These are phyloP conservation scores for Clupea harengus DNA, from an alignment of 2,113 vertebrate genomes.

Conservation along the genomic window DNA sequence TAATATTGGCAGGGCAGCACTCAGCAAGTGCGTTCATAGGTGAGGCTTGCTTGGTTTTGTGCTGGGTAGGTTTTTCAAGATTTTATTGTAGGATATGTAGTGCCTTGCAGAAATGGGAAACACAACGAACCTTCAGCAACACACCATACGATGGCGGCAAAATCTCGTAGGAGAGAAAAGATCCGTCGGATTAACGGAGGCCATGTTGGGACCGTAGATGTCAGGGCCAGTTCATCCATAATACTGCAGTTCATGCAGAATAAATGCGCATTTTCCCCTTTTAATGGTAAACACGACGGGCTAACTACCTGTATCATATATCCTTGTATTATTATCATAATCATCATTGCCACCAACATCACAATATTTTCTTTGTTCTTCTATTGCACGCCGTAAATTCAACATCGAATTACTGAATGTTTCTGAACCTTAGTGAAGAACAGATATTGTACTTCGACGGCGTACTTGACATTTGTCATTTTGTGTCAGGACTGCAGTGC, in stretches of 20 bases:
- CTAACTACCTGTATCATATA: not conserved
- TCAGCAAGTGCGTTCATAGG: too few species aligned
- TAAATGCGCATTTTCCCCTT: not conserved
- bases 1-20: too few species aligned
- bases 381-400: not conserved
- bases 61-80: too few species aligned
- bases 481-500: not conserved
- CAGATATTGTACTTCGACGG: not conserved
- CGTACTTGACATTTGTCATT: not conserved
- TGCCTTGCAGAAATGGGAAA: too few species aligned
- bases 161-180: not conserved
- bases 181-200: slow-evolving; percentile 61
- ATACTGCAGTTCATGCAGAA: not conserved
- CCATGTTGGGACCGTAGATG: slow-evolving; percentile 66
- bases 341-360: not conserved
- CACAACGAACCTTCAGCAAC: not conserved
- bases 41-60: too few species aligned
- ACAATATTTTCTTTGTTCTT: not conserved
- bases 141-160: not conserved
- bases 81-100: too few species aligned
- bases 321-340: not conserved
- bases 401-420: not conserved
- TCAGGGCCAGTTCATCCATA: slow-evolving; percentile 4
- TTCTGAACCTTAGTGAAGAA: not conserved
- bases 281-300: not conserved